Percentiles rank a stretch among this genome's conserved stretches.
phyloP scores from a whole-genome alignment of 2,113 vertebrate species.

The Myocastor coypus region DNA sequence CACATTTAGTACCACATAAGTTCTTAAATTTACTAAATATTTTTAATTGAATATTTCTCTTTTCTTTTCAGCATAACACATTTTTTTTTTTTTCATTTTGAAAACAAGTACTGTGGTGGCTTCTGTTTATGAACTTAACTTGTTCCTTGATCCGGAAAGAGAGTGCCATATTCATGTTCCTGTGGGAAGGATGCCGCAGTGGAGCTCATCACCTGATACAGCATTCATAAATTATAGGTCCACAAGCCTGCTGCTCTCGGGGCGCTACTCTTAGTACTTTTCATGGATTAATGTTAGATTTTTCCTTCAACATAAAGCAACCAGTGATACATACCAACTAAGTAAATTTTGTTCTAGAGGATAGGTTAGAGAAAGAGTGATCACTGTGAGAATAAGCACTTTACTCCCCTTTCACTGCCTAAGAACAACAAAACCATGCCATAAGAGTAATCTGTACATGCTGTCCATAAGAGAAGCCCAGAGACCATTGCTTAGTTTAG shows the following conservation, averaged over 20 bases:
- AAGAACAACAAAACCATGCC: conserved; percentile 17
- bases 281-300: not conserved
- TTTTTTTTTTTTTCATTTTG: conserved; percentile 51
- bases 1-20: not conserved
- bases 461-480: not conserved
- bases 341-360: not conserved
- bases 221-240: not conserved
- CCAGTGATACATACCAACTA: not conserved
- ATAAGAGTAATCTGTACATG: conserved; percentile 18
- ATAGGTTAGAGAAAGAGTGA: not conserved
- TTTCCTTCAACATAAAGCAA: not conserved
- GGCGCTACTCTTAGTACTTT: not conserved
- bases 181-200: not conserved
- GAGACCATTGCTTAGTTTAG: not conserved
- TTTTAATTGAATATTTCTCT: not conserved
- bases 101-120: not conserved
- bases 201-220: not conserved
- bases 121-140: not conserved
- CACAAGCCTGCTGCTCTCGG: not conserved
- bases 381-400: not conserved
- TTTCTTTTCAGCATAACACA: not conserved
- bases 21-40: not conserved
- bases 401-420: conserved; percentile 5
- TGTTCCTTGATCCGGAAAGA: not conserved
- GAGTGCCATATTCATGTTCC: not conserved